Percentiles rank a stretch among this genome's conserved stretches.
Evolutionary conservation across 1,140 invertebrate species (phyloP).

Genomic region (Cydia amplana): DNA sequence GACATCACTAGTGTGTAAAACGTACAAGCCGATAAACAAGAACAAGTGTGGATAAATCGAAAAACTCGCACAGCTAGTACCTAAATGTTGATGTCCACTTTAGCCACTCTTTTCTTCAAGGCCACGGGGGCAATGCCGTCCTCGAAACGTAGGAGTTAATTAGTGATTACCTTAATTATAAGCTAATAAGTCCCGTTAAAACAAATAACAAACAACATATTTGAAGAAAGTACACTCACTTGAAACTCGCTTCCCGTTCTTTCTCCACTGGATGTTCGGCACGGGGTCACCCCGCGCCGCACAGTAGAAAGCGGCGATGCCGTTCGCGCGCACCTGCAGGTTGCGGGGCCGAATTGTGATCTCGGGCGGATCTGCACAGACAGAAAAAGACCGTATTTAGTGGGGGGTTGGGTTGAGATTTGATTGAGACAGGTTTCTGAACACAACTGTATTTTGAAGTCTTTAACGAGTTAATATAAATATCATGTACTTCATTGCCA

Average conservation of each 20-base stretch:
- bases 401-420: slow-evolving; percentile 32
- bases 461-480: too few species aligned
- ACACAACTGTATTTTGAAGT: slow-evolving; percentile 10
- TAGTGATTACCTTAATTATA: too few species aligned
- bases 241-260: slow-evolving; percentile 92
- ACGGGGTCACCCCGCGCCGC: slow-evolving; percentile 93
- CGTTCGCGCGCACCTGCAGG: slow-evolving; percentile 92
- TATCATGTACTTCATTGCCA: too few species aligned
- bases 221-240: slow-evolving; percentile 79
- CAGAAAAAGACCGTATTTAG: slow-evolving; percentile 66
- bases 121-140: too few species aligned
- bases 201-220: not conserved
- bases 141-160: too few species aligned
- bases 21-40: too few species aligned
- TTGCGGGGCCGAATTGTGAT: slow-evolving; percentile 92
- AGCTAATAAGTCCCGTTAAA: not conserved
- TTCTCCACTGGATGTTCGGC: slow-evolving; percentile 93
- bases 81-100: too few species aligned
- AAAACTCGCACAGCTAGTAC: too few species aligned
- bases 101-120: too few species aligned
- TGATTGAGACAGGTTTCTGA: slow-evolving; percentile 32
- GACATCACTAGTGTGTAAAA: too few species aligned
- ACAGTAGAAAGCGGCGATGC: slow-evolving; percentile 97
- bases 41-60: too few species aligned
- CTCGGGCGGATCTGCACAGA: slow-evolving; percentile 91